Evolutionary conservation across 2,797 vertebrate species (phyloP).

Genomic region (Anas capensis): DNA sequence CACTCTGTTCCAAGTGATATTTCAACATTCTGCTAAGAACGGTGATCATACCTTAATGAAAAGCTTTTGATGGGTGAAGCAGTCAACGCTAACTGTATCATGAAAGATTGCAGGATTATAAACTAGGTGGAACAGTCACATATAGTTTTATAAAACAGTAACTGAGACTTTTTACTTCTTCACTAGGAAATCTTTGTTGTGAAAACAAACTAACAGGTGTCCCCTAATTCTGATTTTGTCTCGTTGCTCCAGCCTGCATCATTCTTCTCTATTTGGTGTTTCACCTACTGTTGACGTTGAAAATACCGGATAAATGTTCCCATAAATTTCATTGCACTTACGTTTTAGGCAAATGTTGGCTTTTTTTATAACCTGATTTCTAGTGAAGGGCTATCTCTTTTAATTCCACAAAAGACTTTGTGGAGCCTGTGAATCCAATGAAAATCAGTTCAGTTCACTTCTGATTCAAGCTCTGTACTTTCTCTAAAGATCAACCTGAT

Average conservation of each 20-base stretch:
- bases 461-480: background rate
- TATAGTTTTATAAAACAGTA: background rate
- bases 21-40: background rate
- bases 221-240: background rate
- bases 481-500: background rate
- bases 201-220: background rate
- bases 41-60: background rate
- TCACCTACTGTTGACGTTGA: background rate
- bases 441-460: constrained; percentile 1
- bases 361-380: background rate
- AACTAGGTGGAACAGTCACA: background rate
- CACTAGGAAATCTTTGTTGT: background rate
- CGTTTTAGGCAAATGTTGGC: background rate
- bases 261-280: background rate
- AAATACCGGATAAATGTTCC: background rate
- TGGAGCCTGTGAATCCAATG: background rate
- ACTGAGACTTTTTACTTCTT: background rate
- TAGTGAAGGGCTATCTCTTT: background rate
- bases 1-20: background rate
- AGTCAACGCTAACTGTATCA: background rate
- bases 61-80: background rate
- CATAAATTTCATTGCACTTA: background rate
- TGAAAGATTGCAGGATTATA: background rate
- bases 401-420: background rate
- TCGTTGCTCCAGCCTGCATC: background rate